phyloP scores from a whole-genome alignment of 2,888 invertebrate species.

The Troides helena region DNA sequence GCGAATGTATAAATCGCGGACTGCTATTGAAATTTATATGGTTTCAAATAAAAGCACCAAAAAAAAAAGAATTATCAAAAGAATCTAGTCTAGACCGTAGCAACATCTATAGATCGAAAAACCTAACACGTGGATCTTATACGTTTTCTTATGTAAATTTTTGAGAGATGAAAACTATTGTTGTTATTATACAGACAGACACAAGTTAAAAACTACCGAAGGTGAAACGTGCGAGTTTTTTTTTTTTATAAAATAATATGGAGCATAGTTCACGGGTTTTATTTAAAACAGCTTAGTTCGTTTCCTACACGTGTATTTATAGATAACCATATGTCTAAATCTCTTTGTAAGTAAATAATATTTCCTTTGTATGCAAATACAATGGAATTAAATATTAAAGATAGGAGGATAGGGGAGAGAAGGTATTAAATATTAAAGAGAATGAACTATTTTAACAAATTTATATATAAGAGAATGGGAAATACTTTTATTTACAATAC shows the following conservation, averaged over 20 bases:
- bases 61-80: conserved; percentile 3
- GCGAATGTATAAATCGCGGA: background rate
- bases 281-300: background rate
- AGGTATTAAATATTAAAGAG: no score
- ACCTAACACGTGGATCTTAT: conserved; percentile 13
- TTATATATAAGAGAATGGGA: no score
- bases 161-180: conserved; percentile 2
- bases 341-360: background rate
- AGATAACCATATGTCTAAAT: background rate
- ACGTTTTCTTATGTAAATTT: conserved; percentile 20
- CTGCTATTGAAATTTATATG: background rate
- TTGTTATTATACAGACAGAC: conserved; percentile 3
- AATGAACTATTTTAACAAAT: no score
- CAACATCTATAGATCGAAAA: conserved; percentile 2
- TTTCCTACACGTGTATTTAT: background rate
- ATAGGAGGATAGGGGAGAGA: no score
- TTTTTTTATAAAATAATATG: conserved; percentile 8
- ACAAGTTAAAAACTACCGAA: background rate
- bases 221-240: conserved; percentile 1
- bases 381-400: no score
- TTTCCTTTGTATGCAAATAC: background rate
- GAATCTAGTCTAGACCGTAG: background rate
- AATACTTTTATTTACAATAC: no score
- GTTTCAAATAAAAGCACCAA: conserved; percentile 6
- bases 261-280: conserved; percentile 3